A percentile compares a stretch with the other conserved stretches of the same genome.
These are phyloP conservation scores for Macrobrachium rosenbergii DNA, from an alignment of 1,140 invertebrate genomes.

Conservation along the genomic window DNA sequence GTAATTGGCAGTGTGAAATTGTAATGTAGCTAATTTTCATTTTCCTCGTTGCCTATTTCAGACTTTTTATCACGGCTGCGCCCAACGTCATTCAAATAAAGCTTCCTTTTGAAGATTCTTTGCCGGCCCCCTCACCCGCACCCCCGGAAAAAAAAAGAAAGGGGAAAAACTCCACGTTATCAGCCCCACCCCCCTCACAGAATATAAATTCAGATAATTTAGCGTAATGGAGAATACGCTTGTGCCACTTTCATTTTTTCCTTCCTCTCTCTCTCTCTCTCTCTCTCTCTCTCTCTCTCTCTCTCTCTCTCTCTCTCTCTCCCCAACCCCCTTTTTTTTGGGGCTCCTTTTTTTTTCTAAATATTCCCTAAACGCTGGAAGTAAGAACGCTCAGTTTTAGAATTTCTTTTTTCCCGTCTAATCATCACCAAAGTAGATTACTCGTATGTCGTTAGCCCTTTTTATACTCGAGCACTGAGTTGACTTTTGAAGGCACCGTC, in stretches of 20 bases:
- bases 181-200: background rate
- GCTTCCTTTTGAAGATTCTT: background rate
- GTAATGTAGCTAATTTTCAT: conserved; percentile 53
- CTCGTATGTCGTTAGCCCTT: background rate
- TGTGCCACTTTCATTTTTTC: conserved; percentile 2
- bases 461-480: too few species aligned
- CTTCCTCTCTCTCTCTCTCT: background rate
- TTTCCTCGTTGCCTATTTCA: conserved; percentile 36
- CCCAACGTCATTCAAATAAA: conserved; percentile 9
- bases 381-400: too few species aligned
- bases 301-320: background rate
- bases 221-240: background rate
- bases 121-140: too few species aligned
- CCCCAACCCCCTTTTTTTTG: background rate
- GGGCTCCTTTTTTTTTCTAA: background rate
- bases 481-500: background rate
- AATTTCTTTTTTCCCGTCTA: background rate
- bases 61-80: conserved; percentile 6
- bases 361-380: too few species aligned
- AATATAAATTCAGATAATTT: too few species aligned
- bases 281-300: background rate
- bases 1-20: conserved; percentile 59
- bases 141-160: too few species aligned
- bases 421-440: too few species aligned
- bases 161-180: too few species aligned